phyloP scores from a whole-genome alignment of 2,113 vertebrate species.

The Pelobates fuscus region DNA sequence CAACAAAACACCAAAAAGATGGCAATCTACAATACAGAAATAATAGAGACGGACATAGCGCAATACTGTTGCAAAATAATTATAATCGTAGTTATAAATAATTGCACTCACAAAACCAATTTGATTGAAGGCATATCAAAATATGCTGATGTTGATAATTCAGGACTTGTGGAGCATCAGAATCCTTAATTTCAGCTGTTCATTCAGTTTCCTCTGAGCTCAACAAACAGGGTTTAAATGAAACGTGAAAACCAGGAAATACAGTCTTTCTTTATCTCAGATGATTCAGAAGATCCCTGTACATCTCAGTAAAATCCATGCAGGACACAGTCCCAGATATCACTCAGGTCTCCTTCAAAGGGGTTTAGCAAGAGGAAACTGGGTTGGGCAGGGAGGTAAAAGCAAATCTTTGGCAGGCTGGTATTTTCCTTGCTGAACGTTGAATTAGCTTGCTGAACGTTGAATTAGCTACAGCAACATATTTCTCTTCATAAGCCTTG shows the following conservation, averaged over 20 bases:
- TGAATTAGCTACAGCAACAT: constrained; percentile 27
- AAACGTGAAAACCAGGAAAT: constrained; percentile 45
- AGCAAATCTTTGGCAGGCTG: constrained; percentile 33
- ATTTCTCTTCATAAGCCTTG: constrained; percentile 51
- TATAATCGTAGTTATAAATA: too few species aligned
- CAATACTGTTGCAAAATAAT: too few species aligned
- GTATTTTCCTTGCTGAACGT: constrained; percentile 47
- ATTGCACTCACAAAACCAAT: too few species aligned
- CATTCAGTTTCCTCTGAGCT: constrained; percentile 57
- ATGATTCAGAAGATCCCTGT: constrained; percentile 27
- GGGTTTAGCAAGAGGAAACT: constrained; percentile 14
- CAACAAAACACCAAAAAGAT: too few species aligned
- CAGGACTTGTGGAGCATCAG: too few species aligned
- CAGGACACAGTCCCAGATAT: constrained; percentile 21
- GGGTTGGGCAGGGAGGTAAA: constrained; percentile 35
- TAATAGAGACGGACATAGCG: too few species aligned
- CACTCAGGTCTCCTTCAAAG: constrained; percentile 32
- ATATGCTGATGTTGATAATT: too few species aligned
- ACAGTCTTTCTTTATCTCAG: constrained; percentile 38
- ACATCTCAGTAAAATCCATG: constrained; percentile 34
- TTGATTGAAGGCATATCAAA: too few species aligned
- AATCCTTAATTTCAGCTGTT: constrained; percentile 66
- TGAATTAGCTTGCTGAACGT: constrained; percentile 52
- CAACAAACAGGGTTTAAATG: constrained; percentile 24
- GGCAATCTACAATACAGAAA: too few species aligned